Conservation (phyloP, 2,888 invertebrate species). For the Epinotia nisella region DNA sequence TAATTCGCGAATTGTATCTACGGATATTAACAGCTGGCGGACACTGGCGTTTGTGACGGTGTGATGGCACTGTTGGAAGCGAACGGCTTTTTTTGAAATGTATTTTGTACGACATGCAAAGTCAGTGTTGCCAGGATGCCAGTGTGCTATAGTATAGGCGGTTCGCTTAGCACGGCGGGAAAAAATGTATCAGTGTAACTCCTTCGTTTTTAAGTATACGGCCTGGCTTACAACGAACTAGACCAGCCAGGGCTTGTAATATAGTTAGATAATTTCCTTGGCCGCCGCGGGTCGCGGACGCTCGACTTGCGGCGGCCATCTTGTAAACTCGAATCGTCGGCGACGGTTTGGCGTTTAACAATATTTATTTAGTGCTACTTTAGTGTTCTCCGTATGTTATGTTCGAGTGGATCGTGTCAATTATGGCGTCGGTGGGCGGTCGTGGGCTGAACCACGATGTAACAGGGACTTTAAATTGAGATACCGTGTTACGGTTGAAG, state of each 20-base stretch:
- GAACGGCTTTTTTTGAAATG: slow-evolving; percentile 31
- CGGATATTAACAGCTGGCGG: slow-evolving; percentile 35
- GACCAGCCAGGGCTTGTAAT: slow-evolving; percentile 52
- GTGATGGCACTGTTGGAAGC: slow-evolving; percentile 20
- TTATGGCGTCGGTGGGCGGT: slow-evolving; percentile 24
- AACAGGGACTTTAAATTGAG: not conserved
- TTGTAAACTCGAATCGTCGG: slow-evolving; percentile 49
- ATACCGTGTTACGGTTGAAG: not conserved
- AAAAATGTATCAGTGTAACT: slow-evolving; percentile 44
- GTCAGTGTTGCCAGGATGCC: slow-evolving; percentile 42
- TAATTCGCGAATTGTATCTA: slow-evolving; percentile 42
- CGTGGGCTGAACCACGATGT: not conserved
- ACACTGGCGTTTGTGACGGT: slow-evolving; percentile 18
- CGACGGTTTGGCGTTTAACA: slow-evolving; percentile 51
- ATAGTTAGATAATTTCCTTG: slow-evolving; percentile 62
- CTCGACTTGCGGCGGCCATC: slow-evolving; percentile 49
- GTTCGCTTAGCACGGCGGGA: slow-evolving; percentile 69
- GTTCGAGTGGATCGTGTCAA: slow-evolving; percentile 29
- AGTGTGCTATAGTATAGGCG: slow-evolving; percentile 43
- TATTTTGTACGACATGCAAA: not conserved
- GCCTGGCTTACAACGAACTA: slow-evolving; percentile 48
- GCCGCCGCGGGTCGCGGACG: slow-evolving; percentile 50
- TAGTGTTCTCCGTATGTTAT: slow-evolving; percentile 57
- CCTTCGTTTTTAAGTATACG: slow-evolving; percentile 55
- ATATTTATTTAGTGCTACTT: slow-evolving; percentile 69